Evolutionary conservation across 2,888 invertebrate species (phyloP), one percentile per base, ranked within the genome.

Genomic region (Lacanobia wlatinum): DNA sequence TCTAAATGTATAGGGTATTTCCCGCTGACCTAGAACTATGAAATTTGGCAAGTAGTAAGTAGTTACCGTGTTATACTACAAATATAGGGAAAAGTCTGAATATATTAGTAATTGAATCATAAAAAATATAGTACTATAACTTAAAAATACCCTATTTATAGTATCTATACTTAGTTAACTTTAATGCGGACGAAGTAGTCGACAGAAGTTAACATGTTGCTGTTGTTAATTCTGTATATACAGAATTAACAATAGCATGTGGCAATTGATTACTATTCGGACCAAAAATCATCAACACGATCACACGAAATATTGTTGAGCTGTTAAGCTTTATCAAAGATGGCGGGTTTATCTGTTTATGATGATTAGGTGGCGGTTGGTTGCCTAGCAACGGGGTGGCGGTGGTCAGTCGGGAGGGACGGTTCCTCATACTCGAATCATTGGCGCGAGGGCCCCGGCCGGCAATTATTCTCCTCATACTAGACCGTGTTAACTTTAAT

Each of bases 321-420:
- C 86, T 86, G 83, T 43, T 84, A 80, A 88, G 80, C 86, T 86
- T 91, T 90, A 91, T 90, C 91, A 93, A 93, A 94, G 93, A 92
- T 93, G 92, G 93, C 90, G 55, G 70, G 61, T 80, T 90, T 91
- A 94, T 96, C 93, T 94, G 93, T 94, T 96, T 96, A 96, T 96
- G 95, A 96, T 94, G 95, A 96, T 94, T 91, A 95, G 95, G 94
- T 90, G 92, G 93, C 89, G 92, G 87, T 90, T 88, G 90, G 96
- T 96, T 92, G 96, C 96, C 90, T 87, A 88, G 96, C 95, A 92
- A 96, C 96, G 91, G 93, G 94, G 92, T 89, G 93, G 92, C 89
- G 93, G 94, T 91, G 95, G 95, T 95, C 95, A 95, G 89, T 85
- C 87, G 82, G 79, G 87, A 87, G 89, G 89, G 88, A 76, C 87